phyloP scores from a whole-genome alignment of 2,888 invertebrate genomes.

The Agriopis aurantiaria region DNA sequence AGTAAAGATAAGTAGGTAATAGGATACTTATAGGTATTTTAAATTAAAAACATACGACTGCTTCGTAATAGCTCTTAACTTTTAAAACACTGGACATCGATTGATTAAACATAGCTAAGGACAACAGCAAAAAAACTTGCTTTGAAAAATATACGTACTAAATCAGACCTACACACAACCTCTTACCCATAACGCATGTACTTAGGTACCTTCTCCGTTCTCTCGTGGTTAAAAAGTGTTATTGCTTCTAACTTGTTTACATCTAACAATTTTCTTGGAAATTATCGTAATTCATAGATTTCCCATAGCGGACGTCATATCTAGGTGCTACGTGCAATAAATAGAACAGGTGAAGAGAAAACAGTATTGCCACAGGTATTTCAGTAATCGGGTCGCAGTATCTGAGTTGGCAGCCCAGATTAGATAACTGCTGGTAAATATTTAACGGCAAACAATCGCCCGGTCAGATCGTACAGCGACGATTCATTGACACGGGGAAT shows the following conservation, averaged over 20 bases:
- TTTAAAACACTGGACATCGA: too few relatives aligned
- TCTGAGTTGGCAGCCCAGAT: slow-evolving; percentile 78
- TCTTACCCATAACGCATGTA: too few relatives aligned
- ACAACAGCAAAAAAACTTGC: too few relatives aligned
- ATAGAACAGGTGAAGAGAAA: slow-evolving; percentile 77
- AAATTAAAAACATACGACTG: too few relatives aligned
- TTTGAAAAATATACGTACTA: too few relatives aligned
- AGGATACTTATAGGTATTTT: too few relatives aligned
- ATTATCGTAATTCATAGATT: slow-evolving; percentile 14
- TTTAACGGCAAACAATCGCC: slow-evolving; percentile 77
- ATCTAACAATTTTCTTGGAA: not conserved
- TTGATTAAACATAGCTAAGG: too few relatives aligned
- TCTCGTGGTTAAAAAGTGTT: not conserved
- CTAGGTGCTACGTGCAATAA: slow-evolving; percentile 54
- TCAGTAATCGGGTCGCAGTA: slow-evolving; percentile 83
- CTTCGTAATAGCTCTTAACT: too few relatives aligned
- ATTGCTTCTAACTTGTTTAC: not conserved
- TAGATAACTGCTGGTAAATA: slow-evolving; percentile 81
- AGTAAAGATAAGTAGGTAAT: too few relatives aligned
- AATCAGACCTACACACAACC: too few relatives aligned
- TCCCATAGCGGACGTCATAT: slow-evolving; percentile 29
- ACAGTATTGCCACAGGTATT: slow-evolving; percentile 68
- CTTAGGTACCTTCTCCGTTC: too few relatives aligned
- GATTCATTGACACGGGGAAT: slow-evolving; percentile 50
- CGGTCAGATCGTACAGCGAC: slow-evolving; percentile 53